A percentile compares a stretch with the other conserved stretches of the same genome.
Evolutionary conservation across 2,888 invertebrate genomes (phyloP).

Genomic region (Drosophila kanekoi): DNA sequence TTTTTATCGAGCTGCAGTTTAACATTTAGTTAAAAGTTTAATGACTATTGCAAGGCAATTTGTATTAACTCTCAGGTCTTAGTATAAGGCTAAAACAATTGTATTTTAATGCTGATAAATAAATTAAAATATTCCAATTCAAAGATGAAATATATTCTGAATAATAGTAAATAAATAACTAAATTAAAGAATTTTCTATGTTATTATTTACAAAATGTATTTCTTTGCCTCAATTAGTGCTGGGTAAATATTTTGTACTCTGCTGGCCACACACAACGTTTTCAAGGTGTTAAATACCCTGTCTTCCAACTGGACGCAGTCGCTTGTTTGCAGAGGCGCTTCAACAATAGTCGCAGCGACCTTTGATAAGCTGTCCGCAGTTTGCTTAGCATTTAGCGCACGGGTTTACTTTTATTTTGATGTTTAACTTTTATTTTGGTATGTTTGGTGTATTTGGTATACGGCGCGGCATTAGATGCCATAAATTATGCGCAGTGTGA

Average conservation of each 20-base stretch:
- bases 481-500: slow-evolving; percentile 73
- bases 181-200: too few relatives aligned
- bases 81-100: too few relatives aligned
- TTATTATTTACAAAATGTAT: too few relatives aligned
- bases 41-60: too few relatives aligned
- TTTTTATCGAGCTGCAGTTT: too few relatives aligned
- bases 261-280: slow-evolving; percentile 52
- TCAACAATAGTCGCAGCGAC: neutral
- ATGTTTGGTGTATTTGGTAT: slow-evolving; percentile 6
- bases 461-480: slow-evolving; percentile 31
- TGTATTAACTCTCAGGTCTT: too few relatives aligned
- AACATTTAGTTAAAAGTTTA: too few relatives aligned
- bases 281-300: slow-evolving; percentile 65
- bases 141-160: too few relatives aligned
- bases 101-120: too few relatives aligned
- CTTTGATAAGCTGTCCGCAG: slow-evolving; percentile 57
- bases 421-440: slow-evolving; percentile 27
- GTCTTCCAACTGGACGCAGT: slow-evolving; percentile 12
- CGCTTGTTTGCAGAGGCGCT: slow-evolving; percentile 35
- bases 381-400: slow-evolving; percentile 56
- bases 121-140: too few relatives aligned
- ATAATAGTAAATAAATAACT: too few relatives aligned
- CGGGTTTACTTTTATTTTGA: slow-evolving; percentile 23
- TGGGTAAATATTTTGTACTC: neutral
- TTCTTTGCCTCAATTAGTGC: neutral